These are phyloP conservation scores for Tyrophagus putrescentiae DNA, from an alignment of 1,140 invertebrate genomes.

Conservation along the genomic window DNA sequence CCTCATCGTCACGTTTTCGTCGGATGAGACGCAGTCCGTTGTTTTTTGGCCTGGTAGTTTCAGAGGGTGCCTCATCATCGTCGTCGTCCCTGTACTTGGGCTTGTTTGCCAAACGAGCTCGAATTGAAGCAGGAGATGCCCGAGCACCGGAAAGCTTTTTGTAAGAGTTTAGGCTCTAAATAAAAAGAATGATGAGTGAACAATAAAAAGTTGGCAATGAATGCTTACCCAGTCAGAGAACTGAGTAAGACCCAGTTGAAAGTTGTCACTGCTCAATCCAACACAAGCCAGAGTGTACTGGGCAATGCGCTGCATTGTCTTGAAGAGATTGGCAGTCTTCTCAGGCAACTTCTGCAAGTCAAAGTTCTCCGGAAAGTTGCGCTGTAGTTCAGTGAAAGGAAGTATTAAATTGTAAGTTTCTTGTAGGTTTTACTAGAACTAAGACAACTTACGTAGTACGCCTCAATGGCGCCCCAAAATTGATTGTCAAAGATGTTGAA, in stretches of 20 bases:
- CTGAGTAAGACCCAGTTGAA: conserved; percentile 12
- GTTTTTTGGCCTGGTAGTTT: too few species aligned
- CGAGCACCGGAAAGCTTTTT: conserved; percentile 1
- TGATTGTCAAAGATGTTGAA: conserved; percentile 1
- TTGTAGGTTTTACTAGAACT: not conserved
- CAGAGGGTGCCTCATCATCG: too few species aligned
- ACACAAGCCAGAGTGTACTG: not conserved
- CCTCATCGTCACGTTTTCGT: too few species aligned
- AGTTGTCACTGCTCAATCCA: not conserved
- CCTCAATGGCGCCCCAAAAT: not conserved
- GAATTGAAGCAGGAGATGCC: too few species aligned
- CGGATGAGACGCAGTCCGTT: too few species aligned
- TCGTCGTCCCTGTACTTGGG: not conserved
- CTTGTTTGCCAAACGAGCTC: too few species aligned
- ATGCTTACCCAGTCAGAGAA: conserved; percentile 2
- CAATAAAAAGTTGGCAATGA: not conserved
- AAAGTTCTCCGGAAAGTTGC: conserved; percentile 12
- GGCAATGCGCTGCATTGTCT: not conserved
- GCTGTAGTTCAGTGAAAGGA: too few species aligned
- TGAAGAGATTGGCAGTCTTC: not conserved
- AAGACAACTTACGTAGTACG: conserved; percentile 2
- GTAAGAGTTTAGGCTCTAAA: not conserved
- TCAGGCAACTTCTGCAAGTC: not conserved
- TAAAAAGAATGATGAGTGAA: not conserved
- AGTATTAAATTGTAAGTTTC: too few species aligned